Evolutionary conservation across 1,140 invertebrate species (phyloP).

Genomic region (Grapholita molesta): DNA sequence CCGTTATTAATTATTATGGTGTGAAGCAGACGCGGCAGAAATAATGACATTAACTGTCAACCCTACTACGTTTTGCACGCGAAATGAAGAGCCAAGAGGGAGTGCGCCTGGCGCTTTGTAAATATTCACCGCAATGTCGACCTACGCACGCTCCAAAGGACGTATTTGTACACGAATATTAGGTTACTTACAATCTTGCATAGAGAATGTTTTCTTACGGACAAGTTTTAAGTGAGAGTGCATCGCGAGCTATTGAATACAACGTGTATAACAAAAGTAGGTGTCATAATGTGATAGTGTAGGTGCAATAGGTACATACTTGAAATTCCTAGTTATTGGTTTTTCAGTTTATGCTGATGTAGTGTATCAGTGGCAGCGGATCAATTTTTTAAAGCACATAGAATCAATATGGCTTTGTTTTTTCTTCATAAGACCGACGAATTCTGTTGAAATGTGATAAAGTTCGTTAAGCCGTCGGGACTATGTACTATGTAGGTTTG

Average conservation of each 20-base stretch:
- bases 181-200: neutral
- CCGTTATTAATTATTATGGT: too few relatives aligned
- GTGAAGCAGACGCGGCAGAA: neutral
- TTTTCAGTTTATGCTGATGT: too few relatives aligned
- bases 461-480: too few relatives aligned
- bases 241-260: constrained; percentile 20
- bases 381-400: too few relatives aligned
- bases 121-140: constrained; percentile 61
- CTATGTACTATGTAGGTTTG: too few relatives aligned
- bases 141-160: neutral
- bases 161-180: neutral
- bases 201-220: constrained; percentile 51
- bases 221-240: constrained; percentile 67
- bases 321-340: too few relatives aligned
- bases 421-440: too few relatives aligned
- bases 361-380: too few relatives aligned
- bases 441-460: too few relatives aligned
- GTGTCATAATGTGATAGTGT: neutral
- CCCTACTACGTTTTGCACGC: constrained; percentile 32
- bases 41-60: neutral
- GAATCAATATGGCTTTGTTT: too few relatives aligned
- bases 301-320: neutral
- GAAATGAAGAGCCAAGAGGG: constrained; percentile 56
- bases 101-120: constrained; percentile 60
- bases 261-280: neutral